These are phyloP conservation scores for Phorcus lineatus DNA, from an alignment of 2,888 invertebrate genomes.

Conservation along the genomic window DNA sequence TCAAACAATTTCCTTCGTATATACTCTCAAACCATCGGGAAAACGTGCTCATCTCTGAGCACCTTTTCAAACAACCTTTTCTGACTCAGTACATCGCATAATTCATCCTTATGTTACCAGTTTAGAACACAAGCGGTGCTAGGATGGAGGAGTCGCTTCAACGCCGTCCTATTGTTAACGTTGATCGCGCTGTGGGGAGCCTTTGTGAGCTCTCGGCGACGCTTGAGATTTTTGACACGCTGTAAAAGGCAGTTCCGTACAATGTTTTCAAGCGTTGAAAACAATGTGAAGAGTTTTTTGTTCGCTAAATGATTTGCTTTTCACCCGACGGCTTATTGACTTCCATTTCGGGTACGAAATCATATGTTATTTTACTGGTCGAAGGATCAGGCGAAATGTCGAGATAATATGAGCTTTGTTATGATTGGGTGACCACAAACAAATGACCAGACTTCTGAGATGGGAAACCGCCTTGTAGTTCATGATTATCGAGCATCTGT, in stretches of 20 bases:
- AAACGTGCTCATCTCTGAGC: background rate
- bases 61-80: background rate
- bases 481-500: too few relatives aligned
- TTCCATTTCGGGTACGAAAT: background rate
- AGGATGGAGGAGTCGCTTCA: slow-evolving; percentile 2
- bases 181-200: background rate
- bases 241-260: background rate
- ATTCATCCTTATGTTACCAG: background rate
- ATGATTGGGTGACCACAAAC: too few relatives aligned
- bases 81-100: slow-evolving; percentile 17
- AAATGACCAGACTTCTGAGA: background rate
- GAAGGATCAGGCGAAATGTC: background rate
- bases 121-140: background rate
- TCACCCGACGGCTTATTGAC: background rate
- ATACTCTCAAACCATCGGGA: slow-evolving; percentile 19
- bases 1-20: slow-evolving; percentile 18
- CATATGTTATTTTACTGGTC: background rate
- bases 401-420: too few relatives aligned
- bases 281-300: background rate
- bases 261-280: background rate
- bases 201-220: background rate
- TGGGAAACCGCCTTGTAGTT: background rate
- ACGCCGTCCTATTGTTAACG: background rate
- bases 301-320: background rate
- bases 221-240: background rate